Evolutionary conservation across 2,888 invertebrate genomes (phyloP).

Genomic region (Nemotelus pantherinus): DNA sequence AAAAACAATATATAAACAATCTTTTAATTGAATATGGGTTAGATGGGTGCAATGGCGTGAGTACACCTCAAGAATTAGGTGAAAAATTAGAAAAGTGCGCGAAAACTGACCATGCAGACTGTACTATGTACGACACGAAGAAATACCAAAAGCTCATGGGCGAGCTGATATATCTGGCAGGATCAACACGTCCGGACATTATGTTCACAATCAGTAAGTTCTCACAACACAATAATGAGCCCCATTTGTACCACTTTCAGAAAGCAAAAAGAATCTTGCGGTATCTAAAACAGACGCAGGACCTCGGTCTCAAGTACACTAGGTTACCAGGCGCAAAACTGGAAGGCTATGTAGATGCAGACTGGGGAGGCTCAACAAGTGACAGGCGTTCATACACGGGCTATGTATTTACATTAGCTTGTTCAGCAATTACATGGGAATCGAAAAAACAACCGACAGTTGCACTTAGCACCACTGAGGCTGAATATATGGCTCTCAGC

Average conservation of each 20-base stretch:
- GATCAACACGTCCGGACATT: conserved; percentile 38
- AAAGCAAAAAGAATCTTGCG: conserved; percentile 55
- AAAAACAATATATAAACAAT: no score
- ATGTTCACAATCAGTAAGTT: conserved; percentile 46
- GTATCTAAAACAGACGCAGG: conserved; percentile 54
- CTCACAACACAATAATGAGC: conserved; percentile 47
- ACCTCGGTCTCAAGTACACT: not conserved
- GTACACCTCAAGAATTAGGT: no score
- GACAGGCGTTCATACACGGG: conserved; percentile 35
- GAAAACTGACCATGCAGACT: no score
- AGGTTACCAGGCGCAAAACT: not conserved
- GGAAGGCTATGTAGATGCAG: conserved; percentile 55
- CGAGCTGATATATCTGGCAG: conserved; percentile 45
- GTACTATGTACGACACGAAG: no score
- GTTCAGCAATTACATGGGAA: conserved; percentile 23
- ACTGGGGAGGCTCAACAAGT: conserved; percentile 53
- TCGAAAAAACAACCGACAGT: not conserved
- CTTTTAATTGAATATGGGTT: no score
- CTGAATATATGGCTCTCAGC: conserved; percentile 33
- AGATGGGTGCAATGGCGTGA: no score
- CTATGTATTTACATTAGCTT: conserved; percentile 3
- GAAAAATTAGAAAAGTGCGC: no score
- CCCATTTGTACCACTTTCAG: not conserved
- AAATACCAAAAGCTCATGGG: conserved; percentile 46
- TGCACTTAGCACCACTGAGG: not conserved